A percentile compares a stretch with the other conserved stretches of the same genome.
phyloP scores from a whole-genome alignment of 2,797 vertebrate genomes.

The Sebastes vulpes region DNA sequence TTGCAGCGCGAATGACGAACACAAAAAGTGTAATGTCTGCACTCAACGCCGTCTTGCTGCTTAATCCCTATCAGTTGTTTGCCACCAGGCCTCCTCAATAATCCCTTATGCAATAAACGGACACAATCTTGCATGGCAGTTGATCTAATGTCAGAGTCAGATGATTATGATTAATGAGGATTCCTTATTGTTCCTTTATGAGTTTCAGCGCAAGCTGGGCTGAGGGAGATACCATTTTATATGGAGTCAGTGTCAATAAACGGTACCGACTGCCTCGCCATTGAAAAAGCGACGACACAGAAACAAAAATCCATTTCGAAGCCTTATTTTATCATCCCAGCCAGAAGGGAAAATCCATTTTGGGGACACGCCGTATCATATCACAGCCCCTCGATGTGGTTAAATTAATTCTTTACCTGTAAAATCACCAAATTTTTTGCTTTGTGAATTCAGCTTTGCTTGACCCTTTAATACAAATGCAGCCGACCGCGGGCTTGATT shows the following conservation, averaged over 20 bases:
- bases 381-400: conserved; percentile 44
- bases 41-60: conserved; percentile 45
- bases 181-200: conserved; percentile 86
- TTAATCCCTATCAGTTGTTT: conserved; percentile 76
- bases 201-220: conserved; percentile 82
- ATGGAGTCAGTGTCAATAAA: conserved; percentile 76
- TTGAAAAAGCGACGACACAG: conserved; percentile 60
- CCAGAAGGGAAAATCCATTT: conserved; percentile 75
- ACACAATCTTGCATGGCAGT: conserved; percentile 79
- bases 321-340: conserved; percentile 73
- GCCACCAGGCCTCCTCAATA: conserved; percentile 77
- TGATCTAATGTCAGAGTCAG: conserved; percentile 80
- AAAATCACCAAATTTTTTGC: conserved; percentile 54
- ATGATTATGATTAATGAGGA: conserved; percentile 84
- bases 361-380: conserved; percentile 58
- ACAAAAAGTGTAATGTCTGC: conserved; percentile 62
- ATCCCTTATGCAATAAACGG: conserved; percentile 81
- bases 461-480: conserved; percentile 50
- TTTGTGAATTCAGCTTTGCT: conserved; percentile 52
- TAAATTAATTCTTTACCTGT: conserved; percentile 60
- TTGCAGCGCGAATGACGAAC: conserved; percentile 37
- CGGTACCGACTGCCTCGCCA: conserved; percentile 51
- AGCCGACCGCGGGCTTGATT: conserved; percentile 17
- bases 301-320: conserved; percentile 75
- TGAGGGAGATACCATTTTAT: conserved; percentile 78